Evolutionary conservation across 2,888 invertebrate species (phyloP), one percentile per base, ranked within the genome.

Genomic region (Deroplatys truncata): DNA sequence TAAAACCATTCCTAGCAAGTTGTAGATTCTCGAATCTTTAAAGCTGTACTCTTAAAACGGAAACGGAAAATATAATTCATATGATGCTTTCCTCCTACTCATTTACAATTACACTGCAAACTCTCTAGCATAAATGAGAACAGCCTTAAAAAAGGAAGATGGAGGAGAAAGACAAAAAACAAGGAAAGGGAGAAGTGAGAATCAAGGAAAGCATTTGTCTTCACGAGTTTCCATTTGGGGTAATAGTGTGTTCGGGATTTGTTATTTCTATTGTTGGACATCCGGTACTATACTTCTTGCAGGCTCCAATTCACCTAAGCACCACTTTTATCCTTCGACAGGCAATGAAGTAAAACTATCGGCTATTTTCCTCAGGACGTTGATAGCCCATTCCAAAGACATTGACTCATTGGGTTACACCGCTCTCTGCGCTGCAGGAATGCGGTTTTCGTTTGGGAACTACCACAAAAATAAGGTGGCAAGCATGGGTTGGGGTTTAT

Each of bases 371-470:
- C 28, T 87, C 28, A 87, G 43, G 87, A 87, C 87, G 82, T 87
- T 35, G 87, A 87, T 87, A 87, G 87, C 87, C 87, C 87, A 87
- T 87, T 87, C 28, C 56, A n/a, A 31, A 87, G 87, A 87, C 87
- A 87, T 83, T 87, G 87, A 87, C 87, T 87, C 87, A 87, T 87
- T 87, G 87, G 83, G n/a, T 87, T 43, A 83, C 56, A 72, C 56
- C 56, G 56, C 7, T 20, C 56, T 72, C 20, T 72, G 56, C 5
- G 56, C 56, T 72, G 25, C 25, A 72, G 56, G 56, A 72, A 72
- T 72, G 56, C 20, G 56, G 56, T 72, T 72, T 20, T 72, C 56
- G 15, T 72, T 72, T 20, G 20, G 56, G 1, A 72, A 20, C 56
- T 72, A 20, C 43, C 56, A 72, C 16, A 72, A 72, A 72, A 72